Evolutionary conservation across 2,888 invertebrate genomes (phyloP).

Genomic region (Pyralis farinalis): DNA sequence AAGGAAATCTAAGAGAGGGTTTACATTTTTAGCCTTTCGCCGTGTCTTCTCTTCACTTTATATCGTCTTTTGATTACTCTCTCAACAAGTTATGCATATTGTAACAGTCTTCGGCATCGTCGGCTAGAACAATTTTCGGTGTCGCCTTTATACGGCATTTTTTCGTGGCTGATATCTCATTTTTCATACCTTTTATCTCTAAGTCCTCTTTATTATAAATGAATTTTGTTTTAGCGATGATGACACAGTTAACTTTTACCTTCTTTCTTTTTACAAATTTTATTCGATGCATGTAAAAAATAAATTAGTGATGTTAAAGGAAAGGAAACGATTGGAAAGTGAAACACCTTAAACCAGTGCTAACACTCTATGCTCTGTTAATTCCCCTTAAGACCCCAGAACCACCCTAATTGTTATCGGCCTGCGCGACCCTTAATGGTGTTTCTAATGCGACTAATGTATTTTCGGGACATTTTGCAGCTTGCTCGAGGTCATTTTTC

Average conservation of each 20-base stretch:
- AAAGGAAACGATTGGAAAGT: conserved; percentile 4
- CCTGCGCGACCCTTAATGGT: conserved; percentile 69
- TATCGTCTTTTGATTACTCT: conserved; percentile 81
- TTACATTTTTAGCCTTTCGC: conserved; percentile 79
- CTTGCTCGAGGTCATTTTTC: conserved; percentile 76
- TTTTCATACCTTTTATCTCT: conserved; percentile 62
- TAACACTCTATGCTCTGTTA: conserved; percentile 63
- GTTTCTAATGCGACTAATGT: conserved; percentile 79
- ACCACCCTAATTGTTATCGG: conserved; percentile 79
- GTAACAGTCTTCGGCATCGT: conserved; percentile 61
- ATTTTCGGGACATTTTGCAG: conserved; percentile 80
- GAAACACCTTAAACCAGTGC: conserved; percentile 54
- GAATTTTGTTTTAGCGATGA: conserved; percentile 53
- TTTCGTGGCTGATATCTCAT: conserved; percentile 56
- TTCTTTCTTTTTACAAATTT: conserved; percentile 17
- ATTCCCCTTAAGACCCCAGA: conserved; percentile 71
- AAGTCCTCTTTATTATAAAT: conserved; percentile 56
- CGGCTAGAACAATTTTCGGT: conserved; percentile 63
- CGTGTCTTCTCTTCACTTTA: conserved; percentile 76
- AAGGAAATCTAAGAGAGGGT: conserved; percentile 75
- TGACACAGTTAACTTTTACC: conserved; percentile 40
- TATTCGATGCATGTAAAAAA: conserved; percentile 5
- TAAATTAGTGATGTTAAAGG: conserved; percentile 5
- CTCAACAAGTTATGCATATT: conserved; percentile 80
- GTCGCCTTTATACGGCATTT: conserved; percentile 52